Evolutionary conservation across 2,888 invertebrate genomes (phyloP).

Genomic region (Augiades crinisus): DNA sequence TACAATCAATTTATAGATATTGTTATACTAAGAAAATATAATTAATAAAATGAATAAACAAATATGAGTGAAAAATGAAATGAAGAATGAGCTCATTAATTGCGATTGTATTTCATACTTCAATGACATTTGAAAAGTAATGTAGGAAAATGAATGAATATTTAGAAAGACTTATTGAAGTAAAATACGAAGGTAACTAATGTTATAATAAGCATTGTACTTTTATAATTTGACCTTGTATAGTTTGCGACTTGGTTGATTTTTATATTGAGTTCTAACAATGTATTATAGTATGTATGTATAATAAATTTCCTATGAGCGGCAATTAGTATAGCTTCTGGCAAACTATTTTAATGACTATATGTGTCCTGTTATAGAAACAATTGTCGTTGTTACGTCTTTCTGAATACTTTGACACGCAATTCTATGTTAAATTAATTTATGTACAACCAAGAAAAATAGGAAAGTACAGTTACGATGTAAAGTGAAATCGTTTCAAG

Average conservation of each 20-base stretch:
- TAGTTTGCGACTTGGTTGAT: slow-evolving; percentile 43
- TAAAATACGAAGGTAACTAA: slow-evolving; percentile 78
- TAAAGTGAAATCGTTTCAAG: neutral
- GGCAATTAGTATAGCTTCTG: slow-evolving; percentile 23
- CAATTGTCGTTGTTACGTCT: too few species aligned
- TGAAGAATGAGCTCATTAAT: slow-evolving; percentile 74
- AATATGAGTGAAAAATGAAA: slow-evolving; percentile 75
- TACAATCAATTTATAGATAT: slow-evolving; percentile 82
- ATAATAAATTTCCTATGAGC: slow-evolving; percentile 22
- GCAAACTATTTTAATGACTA: slow-evolving; percentile 26
- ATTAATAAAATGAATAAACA: slow-evolving; percentile 80
- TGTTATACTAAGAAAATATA: slow-evolving; percentile 82
- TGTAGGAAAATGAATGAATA: slow-evolving; percentile 79
- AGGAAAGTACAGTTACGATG: neutral
- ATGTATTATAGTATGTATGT: slow-evolving; percentile 29
- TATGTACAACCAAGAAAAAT: too few species aligned
- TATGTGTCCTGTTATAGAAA: neutral
- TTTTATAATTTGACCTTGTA: slow-evolving; percentile 59
- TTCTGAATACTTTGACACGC: too few species aligned
- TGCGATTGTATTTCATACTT: slow-evolving; percentile 79
- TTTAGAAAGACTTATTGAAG: slow-evolving; percentile 82
- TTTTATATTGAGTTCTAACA: slow-evolving; percentile 15
- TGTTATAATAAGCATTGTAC: slow-evolving; percentile 73
- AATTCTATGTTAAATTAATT: too few species aligned
- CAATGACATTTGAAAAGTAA: slow-evolving; percentile 77